These are phyloP conservation scores for sheep (Ovis aries) DNA, from an alignment of 2,113 vertebrate genomes.

Conservation along the genomic window ARS-UI_Ramb_v3.0 NC_056059.1:17605501-17606000, in stretches of 20 bases:
- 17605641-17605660: not conserved
- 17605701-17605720: not conserved
- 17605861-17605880: not conserved
- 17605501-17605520: not conserved
- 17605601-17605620: slow-evolving; percentile 42
- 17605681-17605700: not conserved
- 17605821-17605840: not conserved
- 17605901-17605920: not conserved
- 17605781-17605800: not conserved
- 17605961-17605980: not conserved
- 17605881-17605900: not conserved
- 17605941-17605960: not conserved
- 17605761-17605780: not conserved
- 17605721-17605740: not conserved
- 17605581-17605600: slow-evolving; percentile 4
- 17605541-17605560: not conserved
- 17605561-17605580: not conserved
- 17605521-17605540: not conserved
- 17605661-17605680: slow-evolving; percentile 26
- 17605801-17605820: not conserved
- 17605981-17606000: not conserved
- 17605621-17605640: not conserved
- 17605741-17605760: not conserved
- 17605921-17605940: not conserved
- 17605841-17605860: not conserved